Base-by-base conservation (phyloP, 2,113 vertebrate species). In the Cololabis saira region DNA sequence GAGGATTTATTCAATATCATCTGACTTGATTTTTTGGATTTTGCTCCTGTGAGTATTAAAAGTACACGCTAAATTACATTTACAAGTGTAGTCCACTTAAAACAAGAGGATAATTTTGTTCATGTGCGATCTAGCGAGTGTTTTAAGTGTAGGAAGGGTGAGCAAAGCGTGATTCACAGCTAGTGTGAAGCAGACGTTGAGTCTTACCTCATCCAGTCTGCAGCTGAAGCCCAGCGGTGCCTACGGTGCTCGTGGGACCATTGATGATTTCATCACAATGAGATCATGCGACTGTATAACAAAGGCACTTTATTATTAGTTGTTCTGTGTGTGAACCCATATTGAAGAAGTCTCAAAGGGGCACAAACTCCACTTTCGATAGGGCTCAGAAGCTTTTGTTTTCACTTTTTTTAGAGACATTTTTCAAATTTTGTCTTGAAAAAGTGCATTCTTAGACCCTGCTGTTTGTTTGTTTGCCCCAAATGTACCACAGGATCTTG, bases 181-280 rank as follows among this genome's bases (percentile, higher is more conserved):
- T 18, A 47, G 22, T 30, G 66, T 8, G 43, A 33, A 15, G 63
- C 18, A 51, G 65, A 67, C 54, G 62, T 15, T 77, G 52, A 45
- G 59, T 40, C 68, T 87, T 67, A 82, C 76, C 64, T 87, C 81
- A 89, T 82, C 75, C 61, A 27, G 62, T 24, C 70, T 70, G 18
- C 5, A 30, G 45, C 15, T 75, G 79, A 76, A 58, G 71, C 56
- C 19, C 40, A 40, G 55, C 17, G 19, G 84, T 79, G 76, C 61
- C 62, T 52, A 54, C 16, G 12, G 65, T 44, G 45, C 76, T 77
- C 66, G 51, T 77, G 79, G 83, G 72, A 81, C 85, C 45, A 81
- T 76, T 81, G 87, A 74, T 86, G 71, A 58, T 42, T 48, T 54
- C 43, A n/a, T 24, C 60, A 54, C 71, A 61, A 71, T 89, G 87